These are phyloP conservation scores for Eupithecia abbreviata DNA, from an alignment of 2,888 invertebrate species.

Conservation along the genomic window DNA sequence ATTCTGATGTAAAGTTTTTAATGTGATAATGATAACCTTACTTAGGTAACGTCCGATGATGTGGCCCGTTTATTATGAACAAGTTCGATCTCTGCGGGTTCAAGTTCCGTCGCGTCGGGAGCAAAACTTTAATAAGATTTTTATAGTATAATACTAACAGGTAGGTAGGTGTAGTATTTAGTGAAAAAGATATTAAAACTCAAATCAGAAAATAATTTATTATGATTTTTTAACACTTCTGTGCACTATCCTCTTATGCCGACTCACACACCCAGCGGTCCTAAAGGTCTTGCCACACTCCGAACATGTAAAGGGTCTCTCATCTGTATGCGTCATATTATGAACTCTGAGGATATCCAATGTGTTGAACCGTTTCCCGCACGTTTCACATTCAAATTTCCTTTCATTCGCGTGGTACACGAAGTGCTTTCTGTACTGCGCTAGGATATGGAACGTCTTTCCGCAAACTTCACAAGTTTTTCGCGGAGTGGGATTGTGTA, in stretches of 20 bases:
- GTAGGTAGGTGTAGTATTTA: neutral
- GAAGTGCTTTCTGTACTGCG: slow-evolving; percentile 79
- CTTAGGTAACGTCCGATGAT: too few relatives aligned
- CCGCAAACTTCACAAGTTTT: slow-evolving; percentile 82
- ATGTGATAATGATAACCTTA: too few relatives aligned
- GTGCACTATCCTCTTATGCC: slow-evolving; percentile 77
- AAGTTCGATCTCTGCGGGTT: neutral
- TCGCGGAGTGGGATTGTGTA: slow-evolving; percentile 75
- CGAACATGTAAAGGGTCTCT: slow-evolving; percentile 73
- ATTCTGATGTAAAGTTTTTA: neutral
- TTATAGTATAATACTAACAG: too few relatives aligned
- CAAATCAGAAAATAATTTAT: slow-evolving; percentile 48
- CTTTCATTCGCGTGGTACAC: slow-evolving; percentile 82
- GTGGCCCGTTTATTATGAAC: too few relatives aligned
- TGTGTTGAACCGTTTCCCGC: slow-evolving; percentile 82
- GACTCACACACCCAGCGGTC: slow-evolving; percentile 77
- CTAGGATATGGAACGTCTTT: slow-evolving; percentile 79
- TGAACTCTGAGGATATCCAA: slow-evolving; percentile 80
- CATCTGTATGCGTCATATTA: slow-evolving; percentile 77
- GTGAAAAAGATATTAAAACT: neutral
- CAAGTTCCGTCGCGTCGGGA: too few relatives aligned
- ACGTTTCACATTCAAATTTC: slow-evolving; percentile 78
- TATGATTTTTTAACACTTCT: slow-evolving; percentile 57
- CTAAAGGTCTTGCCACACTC: slow-evolving; percentile 79
- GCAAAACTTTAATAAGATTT: too few relatives aligned